These are phyloP conservation scores for Drosophila hawaiiensis DNA, from an alignment of 2,888 invertebrate species.

Conservation along the genomic window DNA sequence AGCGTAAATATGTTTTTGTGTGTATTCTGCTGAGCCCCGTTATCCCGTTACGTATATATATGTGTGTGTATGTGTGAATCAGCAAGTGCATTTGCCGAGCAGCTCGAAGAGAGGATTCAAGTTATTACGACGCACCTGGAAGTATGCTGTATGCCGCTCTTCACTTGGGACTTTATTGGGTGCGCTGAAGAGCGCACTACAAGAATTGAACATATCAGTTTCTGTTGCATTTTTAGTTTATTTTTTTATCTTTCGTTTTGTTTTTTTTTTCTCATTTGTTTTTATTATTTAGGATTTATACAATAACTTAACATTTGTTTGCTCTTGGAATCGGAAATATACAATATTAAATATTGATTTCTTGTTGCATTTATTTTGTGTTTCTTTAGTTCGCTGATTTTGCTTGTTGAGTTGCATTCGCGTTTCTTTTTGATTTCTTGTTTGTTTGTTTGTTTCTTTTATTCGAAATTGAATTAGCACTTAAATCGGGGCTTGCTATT, in stretches of 20 bases:
- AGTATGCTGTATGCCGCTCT: conserved; percentile 22
- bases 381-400: conserved; percentile 45
- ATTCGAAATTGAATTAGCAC: conserved; percentile 53
- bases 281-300: conserved; percentile 76
- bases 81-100: conserved; percentile 22
- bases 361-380: conserved; percentile 36
- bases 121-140: conserved; percentile 11
- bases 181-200: conserved; percentile 24
- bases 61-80: background rate
- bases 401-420: conserved; percentile 36
- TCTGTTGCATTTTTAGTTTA: conserved; percentile 10
- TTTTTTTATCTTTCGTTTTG: conserved; percentile 14
- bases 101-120: background rate
- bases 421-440: conserved; percentile 37
- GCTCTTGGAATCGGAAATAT: conserved; percentile 80
- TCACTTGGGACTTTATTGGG: background rate
- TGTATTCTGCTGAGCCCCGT: too few relatives aligned
- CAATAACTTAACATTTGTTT: conserved; percentile 79
- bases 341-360: conserved; percentile 83
- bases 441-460: conserved; percentile 17
- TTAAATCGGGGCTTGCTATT: conserved; percentile 43
- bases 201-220: background rate
- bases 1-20: too few relatives aligned
- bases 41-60: too few relatives aligned
- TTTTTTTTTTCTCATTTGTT: conserved; percentile 38